Percentiles rank a stretch among this genome's conserved stretches.
Conservation (phyloP, 2,888 invertebrate genomes). For the Patella ulyssiponensis region DNA sequence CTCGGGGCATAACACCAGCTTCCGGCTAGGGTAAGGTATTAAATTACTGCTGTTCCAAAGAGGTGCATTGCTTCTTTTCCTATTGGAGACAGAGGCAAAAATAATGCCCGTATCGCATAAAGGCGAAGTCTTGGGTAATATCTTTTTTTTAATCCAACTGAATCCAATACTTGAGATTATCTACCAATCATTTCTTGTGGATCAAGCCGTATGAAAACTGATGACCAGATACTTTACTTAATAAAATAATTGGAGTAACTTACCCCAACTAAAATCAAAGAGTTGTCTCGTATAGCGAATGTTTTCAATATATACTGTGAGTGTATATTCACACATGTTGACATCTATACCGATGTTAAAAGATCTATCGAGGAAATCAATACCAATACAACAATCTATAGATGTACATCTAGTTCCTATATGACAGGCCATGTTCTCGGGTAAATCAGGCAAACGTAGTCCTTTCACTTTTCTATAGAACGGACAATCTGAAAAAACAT, state of each 20-base stretch:
- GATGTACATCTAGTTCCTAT: conserved; percentile 39
- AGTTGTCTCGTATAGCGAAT: conserved; percentile 28
- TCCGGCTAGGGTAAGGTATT: too few species aligned
- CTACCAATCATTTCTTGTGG: too few species aligned
- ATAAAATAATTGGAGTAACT: background rate
- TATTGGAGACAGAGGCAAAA: too few species aligned
- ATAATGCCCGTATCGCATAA: too few species aligned
- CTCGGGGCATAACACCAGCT: too few species aligned
- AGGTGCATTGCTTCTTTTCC: too few species aligned
- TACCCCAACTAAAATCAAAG: conserved; percentile 39
- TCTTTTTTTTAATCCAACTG: too few species aligned
- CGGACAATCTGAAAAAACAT: conserved; percentile 38
- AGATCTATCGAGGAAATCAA: conserved; percentile 25
- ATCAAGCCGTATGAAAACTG: too few species aligned
- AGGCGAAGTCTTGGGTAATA: too few species aligned
- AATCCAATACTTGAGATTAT: too few species aligned
- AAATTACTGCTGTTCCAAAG: too few species aligned
- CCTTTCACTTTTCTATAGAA: conserved; percentile 30
- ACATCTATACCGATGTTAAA: conserved; percentile 18
- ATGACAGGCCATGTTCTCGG: conserved; percentile 35
- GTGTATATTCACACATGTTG: conserved; percentile 28
- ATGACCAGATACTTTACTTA: too few species aligned
- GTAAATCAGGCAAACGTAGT: conserved; percentile 28
- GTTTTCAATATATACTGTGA: conserved; percentile 38
- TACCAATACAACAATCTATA: conserved; percentile 38